Conservation (phyloP, 2,888 invertebrate species). For the Dilophus febrilis region DNA sequence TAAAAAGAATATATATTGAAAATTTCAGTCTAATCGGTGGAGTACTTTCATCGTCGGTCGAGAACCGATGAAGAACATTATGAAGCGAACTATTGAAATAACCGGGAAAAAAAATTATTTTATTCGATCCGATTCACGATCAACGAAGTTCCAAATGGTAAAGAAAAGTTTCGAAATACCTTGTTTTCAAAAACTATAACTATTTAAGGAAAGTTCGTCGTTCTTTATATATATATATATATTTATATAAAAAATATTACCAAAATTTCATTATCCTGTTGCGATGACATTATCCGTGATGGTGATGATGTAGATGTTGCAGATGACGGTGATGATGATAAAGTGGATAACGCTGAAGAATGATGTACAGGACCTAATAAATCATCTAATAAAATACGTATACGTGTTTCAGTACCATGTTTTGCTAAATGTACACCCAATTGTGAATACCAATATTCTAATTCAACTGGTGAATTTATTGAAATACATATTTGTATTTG, state of each 20-base stretch:
- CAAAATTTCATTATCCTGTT: slow-evolving; percentile 29
- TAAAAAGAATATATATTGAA: no score
- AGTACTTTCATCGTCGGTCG: no score
- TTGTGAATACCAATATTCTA: slow-evolving; percentile 28
- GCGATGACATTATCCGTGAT: background rate
- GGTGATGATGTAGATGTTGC: background rate
- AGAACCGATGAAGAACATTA: no score
- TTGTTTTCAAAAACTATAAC: slow-evolving; percentile 4
- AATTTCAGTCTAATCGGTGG: no score
- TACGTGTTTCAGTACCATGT: slow-evolving; percentile 23
- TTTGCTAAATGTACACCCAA: slow-evolving; percentile 25
- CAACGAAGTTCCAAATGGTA: no score
- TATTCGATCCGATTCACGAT: no score
- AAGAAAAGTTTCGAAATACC: slow-evolving; percentile 1
- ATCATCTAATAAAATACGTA: slow-evolving; percentile 25
- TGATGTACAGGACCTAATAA: slow-evolving; percentile 17
- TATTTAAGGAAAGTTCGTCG: no score
- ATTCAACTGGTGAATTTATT: slow-evolving; percentile 24
- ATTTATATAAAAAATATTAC: slow-evolving; percentile 35
- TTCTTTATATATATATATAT: no score
- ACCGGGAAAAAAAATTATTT: no score
- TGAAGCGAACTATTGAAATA: no score
- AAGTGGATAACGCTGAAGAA: background rate
- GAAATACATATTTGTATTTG: slow-evolving; percentile 28
- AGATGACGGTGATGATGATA: background rate